These are phyloP conservation scores for Ceratina calcarata DNA, from an alignment of 1,140 invertebrate species.

Conservation along the genomic window DNA sequence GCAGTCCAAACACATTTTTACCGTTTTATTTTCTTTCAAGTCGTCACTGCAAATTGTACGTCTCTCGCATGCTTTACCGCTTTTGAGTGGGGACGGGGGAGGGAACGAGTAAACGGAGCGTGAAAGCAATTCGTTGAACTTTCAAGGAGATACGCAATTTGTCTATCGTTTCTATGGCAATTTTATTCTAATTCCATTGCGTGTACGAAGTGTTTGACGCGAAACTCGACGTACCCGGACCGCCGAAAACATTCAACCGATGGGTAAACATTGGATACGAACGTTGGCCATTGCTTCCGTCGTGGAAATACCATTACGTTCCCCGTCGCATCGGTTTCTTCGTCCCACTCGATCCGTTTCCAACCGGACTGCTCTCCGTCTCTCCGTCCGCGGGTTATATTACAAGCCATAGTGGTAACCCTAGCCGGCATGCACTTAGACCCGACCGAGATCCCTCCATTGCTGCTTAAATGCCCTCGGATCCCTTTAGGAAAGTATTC, in stretches of 20 bases:
- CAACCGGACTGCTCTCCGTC: conserved; percentile 17
- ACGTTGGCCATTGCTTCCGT: conserved; percentile 33
- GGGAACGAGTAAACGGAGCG: neutral
- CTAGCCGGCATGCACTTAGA: conserved; percentile 67
- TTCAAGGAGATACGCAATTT: neutral
- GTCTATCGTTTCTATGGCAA: neutral
- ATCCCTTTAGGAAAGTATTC: conserved; percentile 67
- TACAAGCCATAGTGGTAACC: conserved; percentile 70
- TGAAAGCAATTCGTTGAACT: neutral
- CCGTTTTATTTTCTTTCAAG: too few species aligned
- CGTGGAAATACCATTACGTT: conserved; percentile 66
- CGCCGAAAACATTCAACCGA: conserved; percentile 52
- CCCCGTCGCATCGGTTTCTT: conserved; percentile 18
- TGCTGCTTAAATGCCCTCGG: conserved; percentile 54
- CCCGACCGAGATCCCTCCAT: conserved; percentile 27
- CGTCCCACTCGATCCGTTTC: conserved; percentile 10
- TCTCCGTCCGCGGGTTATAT: conserved; percentile 59
- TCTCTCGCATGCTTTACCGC: neutral
- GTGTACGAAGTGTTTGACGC: neutral
- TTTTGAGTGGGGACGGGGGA: neutral
- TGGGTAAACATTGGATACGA: conserved; percentile 52
- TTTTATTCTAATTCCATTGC: conserved; percentile 16
- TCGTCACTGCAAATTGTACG: too few species aligned
- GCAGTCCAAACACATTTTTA: too few species aligned
- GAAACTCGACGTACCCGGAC: conserved; percentile 5